Base-by-base conservation (phyloP, 2,888 invertebrate genomes). In the Meteorus cinctellus region DNA sequence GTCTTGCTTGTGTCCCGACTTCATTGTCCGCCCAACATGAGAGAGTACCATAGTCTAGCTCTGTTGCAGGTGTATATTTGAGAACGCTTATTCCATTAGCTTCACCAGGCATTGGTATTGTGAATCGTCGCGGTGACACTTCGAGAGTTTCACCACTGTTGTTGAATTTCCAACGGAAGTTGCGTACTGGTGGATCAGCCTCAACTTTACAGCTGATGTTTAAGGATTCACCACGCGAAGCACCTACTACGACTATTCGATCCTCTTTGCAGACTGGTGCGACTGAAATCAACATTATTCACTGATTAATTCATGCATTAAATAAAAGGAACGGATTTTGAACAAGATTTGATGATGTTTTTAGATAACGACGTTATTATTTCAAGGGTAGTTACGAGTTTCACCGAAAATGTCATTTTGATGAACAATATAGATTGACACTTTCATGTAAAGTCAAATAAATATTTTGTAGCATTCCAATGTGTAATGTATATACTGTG, bases 81-180 rank as follows among this genome's bases (percentile, higher is more conserved):
- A 92, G 88, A 75, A 91, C 86, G 84, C 91, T 91, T 78, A 94
- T 92, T 81, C 96, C 96, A 89, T 95, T 95, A 59, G 86, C 85
- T 84, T 96, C 96, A 48, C 78, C 79, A 41, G 77, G 76, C 73
- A 83, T 85, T 41, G 79, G 79, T 84, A 94, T 93, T 76, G 91
- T 89, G 91, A 94, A 96, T 78, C 95, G 91, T 88, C 95, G 95
- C 65, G 95, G 93, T 69, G 94, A 94, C 76, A 96, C 95, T 90
- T 96, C 96, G 80, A 96, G 91, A 68, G 96, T 96, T 91, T 96
- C 96, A 4, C 97, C 96, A 14, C 96, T 96, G 91, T 96, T 96
- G 92, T 97, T 97, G 91, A 97, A 97, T 91, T 97, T 96, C 97
- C 97, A 97, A 83, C 95, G 94, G 91, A 97, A 97, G 87, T 93